Evolutionary conservation across 1,140 invertebrate genomes (phyloP), one percentile per base, ranked within the genome.

Genomic region (Capitella teleta): DNA sequence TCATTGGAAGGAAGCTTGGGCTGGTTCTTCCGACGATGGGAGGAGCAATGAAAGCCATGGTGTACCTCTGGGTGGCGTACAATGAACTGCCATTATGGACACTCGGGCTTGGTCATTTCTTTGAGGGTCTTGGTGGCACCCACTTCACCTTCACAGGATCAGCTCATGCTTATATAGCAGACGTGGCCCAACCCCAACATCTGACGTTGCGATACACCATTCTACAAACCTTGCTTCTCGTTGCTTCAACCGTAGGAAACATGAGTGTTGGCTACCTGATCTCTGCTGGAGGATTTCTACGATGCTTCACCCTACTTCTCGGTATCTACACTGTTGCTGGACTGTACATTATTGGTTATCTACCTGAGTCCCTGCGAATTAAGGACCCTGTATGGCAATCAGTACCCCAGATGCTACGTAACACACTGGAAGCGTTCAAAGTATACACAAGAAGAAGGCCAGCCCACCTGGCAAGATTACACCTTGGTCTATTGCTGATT

Each of bases 81-180:
- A 24, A 18, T 24, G 25, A 40, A 24, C 19, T 26, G 21, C 43
- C 43, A 14, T 16, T 45, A 5, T 45, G 19, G 19, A 18, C 18
- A 6, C 28, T 45, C 43, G 21, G 8, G 5, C 21, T 45, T 8
- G 43, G 43, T 18, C 21, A 8, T 18, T 16, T 24, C 23, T 19
- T 45, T 18, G 43, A 45, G 43, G 43, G 43, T 16, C 10, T 28
- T 5, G 23, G 23, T 3, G 43, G 43, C 43, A 25, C 43, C 18
- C 43, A 45, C 43, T 18, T 45, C 19, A 45, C 43, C n/a, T 24
- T 45, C 8, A 5, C 5, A 26, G 26, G 43, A 8, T 45, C 43
- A 26, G 43, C 43, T 10, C 28, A 45, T n/a, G 43, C 43, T 12
- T 45, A 45, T 26, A 21, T 45, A 16, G 43, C 43, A 2, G 43